Conservation (phyloP, 2,113 vertebrate species). For the Myocastor coypus region DNA sequence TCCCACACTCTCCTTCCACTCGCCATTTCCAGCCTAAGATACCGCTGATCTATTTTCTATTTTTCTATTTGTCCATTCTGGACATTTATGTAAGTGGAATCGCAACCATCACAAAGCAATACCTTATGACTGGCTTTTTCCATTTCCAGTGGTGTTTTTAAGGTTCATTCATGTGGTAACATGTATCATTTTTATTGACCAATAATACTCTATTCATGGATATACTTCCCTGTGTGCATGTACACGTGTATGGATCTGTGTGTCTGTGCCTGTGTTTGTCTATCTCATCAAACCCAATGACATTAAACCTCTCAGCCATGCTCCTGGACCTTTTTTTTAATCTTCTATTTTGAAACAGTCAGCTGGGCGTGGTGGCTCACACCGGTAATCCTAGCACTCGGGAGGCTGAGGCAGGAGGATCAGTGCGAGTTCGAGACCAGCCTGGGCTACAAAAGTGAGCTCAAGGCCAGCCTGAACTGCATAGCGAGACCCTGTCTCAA, state of each 20-base stretch:
- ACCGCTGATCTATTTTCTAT: constrained; percentile 19
- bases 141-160: not conserved
- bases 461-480: too few species aligned
- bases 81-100: not conserved
- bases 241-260: not conserved
- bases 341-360: not conserved
- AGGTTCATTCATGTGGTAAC: not conserved
- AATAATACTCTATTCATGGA: not conserved
- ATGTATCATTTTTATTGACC: not conserved
- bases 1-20: too few species aligned
- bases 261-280: not conserved
- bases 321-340: not conserved
- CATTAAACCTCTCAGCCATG: not conserved
- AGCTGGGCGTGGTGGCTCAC: too few species aligned
- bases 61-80: constrained; percentile 4
- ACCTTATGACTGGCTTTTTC: not conserved
- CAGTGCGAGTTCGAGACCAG: too few species aligned
- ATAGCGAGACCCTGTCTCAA: too few species aligned
- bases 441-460: too few species aligned
- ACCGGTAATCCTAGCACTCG: too few species aligned
- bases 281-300: not conserved
- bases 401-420: too few species aligned
- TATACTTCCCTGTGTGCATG: not conserved
- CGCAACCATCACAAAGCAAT: not conserved
- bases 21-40: not conserved